Conservation (phyloP, 1,140 invertebrate species). For the Drosophila rufa region DNA sequence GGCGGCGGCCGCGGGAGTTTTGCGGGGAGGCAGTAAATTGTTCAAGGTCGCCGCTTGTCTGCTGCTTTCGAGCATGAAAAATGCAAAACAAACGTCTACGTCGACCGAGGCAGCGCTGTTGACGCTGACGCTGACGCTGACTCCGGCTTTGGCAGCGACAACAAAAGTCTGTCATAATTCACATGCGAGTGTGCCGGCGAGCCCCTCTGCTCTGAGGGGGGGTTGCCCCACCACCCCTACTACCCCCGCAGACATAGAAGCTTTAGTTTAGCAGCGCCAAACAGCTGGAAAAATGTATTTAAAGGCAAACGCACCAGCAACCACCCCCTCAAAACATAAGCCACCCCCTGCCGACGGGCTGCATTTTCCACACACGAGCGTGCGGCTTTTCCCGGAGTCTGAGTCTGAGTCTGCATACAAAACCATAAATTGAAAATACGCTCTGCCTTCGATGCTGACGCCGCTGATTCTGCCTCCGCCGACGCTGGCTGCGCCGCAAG, state of each 20-base stretch:
- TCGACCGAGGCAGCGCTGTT: slow-evolving; percentile 33
- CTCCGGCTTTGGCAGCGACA: slow-evolving; percentile 57
- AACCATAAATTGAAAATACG: slow-evolving; percentile 78
- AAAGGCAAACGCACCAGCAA: slow-evolving; percentile 73
- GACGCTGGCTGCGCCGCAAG: slow-evolving; percentile 19
- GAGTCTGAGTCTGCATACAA: slow-evolving; percentile 65
- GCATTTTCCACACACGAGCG: slow-evolving; percentile 62
- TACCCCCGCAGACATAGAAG: slow-evolving; percentile 55
- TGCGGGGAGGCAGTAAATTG: slow-evolving; percentile 68
- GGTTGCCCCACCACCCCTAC: neutral
- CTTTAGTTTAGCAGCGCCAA: slow-evolving; percentile 72
- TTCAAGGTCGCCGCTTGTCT: slow-evolving; percentile 82
- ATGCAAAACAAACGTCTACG: slow-evolving; percentile 75
- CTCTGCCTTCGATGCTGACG: slow-evolving; percentile 56
- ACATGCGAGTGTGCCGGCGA: slow-evolving; percentile 62
- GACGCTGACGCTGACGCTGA: slow-evolving; percentile 12
- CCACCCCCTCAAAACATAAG: slow-evolving; percentile 8
- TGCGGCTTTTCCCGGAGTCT: slow-evolving; percentile 46
- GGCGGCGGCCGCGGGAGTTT: neutral
- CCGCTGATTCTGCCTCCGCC: no score
- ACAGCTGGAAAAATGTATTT: slow-evolving; percentile 76
- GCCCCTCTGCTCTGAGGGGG: slow-evolving; percentile 20
- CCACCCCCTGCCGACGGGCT: slow-evolving; percentile 35
- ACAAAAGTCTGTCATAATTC: slow-evolving; percentile 83
- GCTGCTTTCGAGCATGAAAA: slow-evolving; percentile 81